Conservation (phyloP, 2,888 invertebrate species). For the Cynaeus angustus region DNA sequence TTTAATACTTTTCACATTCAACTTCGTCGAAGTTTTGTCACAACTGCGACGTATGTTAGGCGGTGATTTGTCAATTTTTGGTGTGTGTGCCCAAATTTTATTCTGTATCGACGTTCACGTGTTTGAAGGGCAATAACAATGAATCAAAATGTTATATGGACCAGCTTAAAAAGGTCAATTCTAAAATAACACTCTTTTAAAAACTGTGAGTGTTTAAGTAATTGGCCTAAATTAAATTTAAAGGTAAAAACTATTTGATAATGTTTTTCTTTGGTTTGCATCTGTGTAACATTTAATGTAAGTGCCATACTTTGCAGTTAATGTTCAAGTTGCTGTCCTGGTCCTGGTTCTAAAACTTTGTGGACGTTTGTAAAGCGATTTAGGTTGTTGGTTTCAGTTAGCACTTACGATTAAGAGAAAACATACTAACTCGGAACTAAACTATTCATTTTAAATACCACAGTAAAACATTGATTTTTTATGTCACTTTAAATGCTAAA, state of each 20-base stretch:
- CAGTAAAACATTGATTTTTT: too few relatives aligned
- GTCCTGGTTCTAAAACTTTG: slow-evolving; percentile 16
- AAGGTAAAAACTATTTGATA: too few relatives aligned
- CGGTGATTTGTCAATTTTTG: slow-evolving; percentile 18
- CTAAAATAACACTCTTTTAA: too few relatives aligned
- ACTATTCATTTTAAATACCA: too few relatives aligned
- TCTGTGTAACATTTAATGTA: too few relatives aligned
- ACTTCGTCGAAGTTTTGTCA: slow-evolving; percentile 3
- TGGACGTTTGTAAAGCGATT: slow-evolving; percentile 19
- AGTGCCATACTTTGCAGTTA: too few relatives aligned
- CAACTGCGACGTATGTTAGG: neutral
- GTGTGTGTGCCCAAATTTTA: slow-evolving; percentile 2
- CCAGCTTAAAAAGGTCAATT: too few relatives aligned
- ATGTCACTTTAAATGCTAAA: too few relatives aligned
- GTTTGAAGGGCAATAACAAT: slow-evolving; percentile 2
- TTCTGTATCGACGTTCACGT: slow-evolving; percentile 7
- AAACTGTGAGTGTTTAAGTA: too few relatives aligned
- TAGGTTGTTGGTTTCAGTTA: slow-evolving; percentile 15
- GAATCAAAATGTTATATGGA: neutral
- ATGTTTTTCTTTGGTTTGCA: too few relatives aligned
- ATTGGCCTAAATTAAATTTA: neutral
- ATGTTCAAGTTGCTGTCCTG: neutral
- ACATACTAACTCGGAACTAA: neutral
- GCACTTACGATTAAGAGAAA: neutral
- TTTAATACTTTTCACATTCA: slow-evolving; percentile 2